Base-by-base conservation (phyloP, 2,797 vertebrate species). In the Sciaenops ocellatus region DNA sequence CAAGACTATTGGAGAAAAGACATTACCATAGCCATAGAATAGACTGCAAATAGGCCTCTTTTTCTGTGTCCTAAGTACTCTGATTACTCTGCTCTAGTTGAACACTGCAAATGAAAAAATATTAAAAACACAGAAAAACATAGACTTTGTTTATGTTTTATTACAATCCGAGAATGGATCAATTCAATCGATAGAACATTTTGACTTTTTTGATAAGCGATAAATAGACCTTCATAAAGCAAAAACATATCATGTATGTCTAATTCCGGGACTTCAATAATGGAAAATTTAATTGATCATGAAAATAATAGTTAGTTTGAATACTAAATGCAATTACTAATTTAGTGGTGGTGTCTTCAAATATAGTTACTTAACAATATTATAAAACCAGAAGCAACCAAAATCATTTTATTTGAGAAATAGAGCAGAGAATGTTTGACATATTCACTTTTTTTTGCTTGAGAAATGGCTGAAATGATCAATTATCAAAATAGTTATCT, bases 1-100 rank as follows among this genome's bases (percentile, higher is more conserved):
- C 18, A 54, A 51, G 62, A 42, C 17, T 22, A 74, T 67, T 34
- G 70, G 54, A 68, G 9, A 69, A 74, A 76, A 73, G 26, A 30
- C 57, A 75, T 61, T 28, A 66, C 20, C 57, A 67, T 42, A 69
- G 12, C 28, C 17, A 56, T n/a, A 22, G 9, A 60, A 42, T 2
- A 8, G 41, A 28, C 34, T 48, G 42, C 22, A 83, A 50, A 55
- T 12, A 51, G 50, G 17, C 28, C n/a, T 38, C 12, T 18, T 64
- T 11, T 63, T 78, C 20, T 69, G 73, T 55, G 41, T 42, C 20
- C 24, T 9, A 30, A 46, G 50, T 9, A 26, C 52, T 66, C 3
- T 47, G 34, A 38, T 38, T 38, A 38, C 34, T 38, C 34, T 38
- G 34, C 8, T 38, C 34, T 38, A 38, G 34, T 9, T 24, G 0